A percentile compares a stretch with the other conserved stretches of the same genome.
These are phyloP conservation scores for Zootoca vivipara DNA, from an alignment of 2,113 vertebrate genomes.

Conservation along the genomic window DNA sequence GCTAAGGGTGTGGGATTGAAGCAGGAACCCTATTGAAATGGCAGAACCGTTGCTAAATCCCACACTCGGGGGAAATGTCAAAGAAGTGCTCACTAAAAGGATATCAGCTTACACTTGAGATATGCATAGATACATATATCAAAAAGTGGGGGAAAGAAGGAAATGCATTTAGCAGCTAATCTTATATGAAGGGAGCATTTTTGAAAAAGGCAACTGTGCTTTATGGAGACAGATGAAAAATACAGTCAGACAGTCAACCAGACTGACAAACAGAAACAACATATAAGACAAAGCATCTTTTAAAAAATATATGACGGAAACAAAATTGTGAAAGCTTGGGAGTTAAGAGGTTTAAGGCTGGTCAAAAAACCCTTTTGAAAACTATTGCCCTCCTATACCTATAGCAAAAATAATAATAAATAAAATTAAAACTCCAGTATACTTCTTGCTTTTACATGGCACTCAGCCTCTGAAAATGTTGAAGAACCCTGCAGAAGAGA, in stretches of 20 bases:
- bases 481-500: slow-evolving; percentile 70
- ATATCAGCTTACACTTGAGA: slow-evolving; percentile 68
- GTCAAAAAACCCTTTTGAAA: slow-evolving; percentile 65
- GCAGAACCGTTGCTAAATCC: slow-evolving; percentile 52
- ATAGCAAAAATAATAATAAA: slow-evolving; percentile 40
- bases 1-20: slow-evolving; percentile 57
- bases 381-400: slow-evolving; percentile 50
- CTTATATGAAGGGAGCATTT: slow-evolving; percentile 64
- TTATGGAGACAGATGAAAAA: slow-evolving; percentile 76
- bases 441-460: slow-evolving; percentile 65
- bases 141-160: slow-evolving; percentile 57
- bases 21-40: slow-evolving; percentile 47
- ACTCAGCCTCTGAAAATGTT: slow-evolving; percentile 71
- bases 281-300: slow-evolving; percentile 75
- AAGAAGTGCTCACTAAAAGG: slow-evolving; percentile 54
- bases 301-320: slow-evolving; percentile 56
- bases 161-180: slow-evolving; percentile 58
- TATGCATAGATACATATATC: slow-evolving; percentile 56
- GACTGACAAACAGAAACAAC: slow-evolving; percentile 76
- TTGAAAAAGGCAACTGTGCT: slow-evolving; percentile 71
- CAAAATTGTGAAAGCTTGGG: slow-evolving; percentile 57
- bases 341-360: slow-evolving; percentile 74
- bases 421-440: slow-evolving; percentile 18
- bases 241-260: slow-evolving; percentile 71
- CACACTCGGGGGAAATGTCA: slow-evolving; percentile 59